A percentile compares a stretch with the other conserved stretches of the same genome.
phyloP scores from a whole-genome alignment of 2,113 vertebrate genomes.

The Carlito syrichta region DNA sequence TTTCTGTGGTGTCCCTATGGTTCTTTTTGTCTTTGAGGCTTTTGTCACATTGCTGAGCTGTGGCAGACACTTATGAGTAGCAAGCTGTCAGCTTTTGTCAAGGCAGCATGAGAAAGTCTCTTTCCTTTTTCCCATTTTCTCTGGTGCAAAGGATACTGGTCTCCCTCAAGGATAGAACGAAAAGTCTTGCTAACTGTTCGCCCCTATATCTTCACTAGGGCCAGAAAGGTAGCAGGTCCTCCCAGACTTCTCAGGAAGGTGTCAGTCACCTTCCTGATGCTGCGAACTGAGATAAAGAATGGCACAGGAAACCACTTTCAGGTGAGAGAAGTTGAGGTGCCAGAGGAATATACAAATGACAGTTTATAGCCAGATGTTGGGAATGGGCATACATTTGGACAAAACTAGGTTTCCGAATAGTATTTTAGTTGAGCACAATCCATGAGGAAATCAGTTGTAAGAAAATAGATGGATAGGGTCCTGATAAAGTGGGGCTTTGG shows the following conservation, averaged over 20 bases:
- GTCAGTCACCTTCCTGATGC: not conserved
- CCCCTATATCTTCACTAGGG: not conserved
- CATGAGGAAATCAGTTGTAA: not conserved
- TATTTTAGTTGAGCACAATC: not conserved
- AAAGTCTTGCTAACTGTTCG: too few relatives aligned
- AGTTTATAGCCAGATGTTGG: not conserved
- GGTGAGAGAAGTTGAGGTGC: not conserved
- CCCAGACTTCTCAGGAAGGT: not conserved
- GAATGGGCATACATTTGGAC: not conserved
- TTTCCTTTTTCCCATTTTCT: too few relatives aligned
- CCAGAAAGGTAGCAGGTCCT: not conserved
- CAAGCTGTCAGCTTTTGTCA: too few relatives aligned
- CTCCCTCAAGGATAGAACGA: too few relatives aligned
- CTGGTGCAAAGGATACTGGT: too few relatives aligned
- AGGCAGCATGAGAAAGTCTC: too few relatives aligned
- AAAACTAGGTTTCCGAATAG: not conserved
- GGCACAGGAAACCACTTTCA: not conserved
- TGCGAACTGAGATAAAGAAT: not conserved
- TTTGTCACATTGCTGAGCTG: not conserved
- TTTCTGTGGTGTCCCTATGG: not conserved
- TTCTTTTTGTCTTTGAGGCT: not conserved
- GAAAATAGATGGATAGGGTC: not conserved
- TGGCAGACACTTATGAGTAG: not conserved
- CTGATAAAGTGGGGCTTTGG: not conserved
- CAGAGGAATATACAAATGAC: not conserved